Evolutionary conservation across 2,888 invertebrate genomes (phyloP), one percentile per base, ranked within the genome.

Genomic region (Drosophila dives): DNA sequence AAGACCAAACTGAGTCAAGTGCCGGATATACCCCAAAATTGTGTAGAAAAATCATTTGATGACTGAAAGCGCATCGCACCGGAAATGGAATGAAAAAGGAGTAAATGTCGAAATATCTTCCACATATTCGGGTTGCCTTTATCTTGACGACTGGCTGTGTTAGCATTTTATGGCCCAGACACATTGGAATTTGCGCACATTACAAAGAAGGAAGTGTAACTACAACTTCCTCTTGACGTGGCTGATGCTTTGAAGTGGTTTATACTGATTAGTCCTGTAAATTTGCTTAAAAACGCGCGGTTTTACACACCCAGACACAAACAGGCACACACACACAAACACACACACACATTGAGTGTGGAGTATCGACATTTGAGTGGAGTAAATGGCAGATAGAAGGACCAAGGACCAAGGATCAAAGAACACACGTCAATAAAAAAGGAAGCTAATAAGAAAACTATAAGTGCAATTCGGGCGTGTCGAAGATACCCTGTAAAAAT

Each of bases 201-300:
- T 75, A 75, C 74, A 85, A 86, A 81, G 71, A 75, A 72, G 78
- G 33, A 86, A 86, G 75, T 84, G 79, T 79, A 42, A 32, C 56
- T 73, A 67, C 63, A 50, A 33, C 56, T 60, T 59, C 50, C 49
- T 56, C 50, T 12, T 53, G 60, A 65, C 45, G 55, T 66, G 56
- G 83, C 72, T 61, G 48, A 56, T 76, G 80, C 90, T 86, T 85
- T 86, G 88, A 85, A 86, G 89, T 89, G 89, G 85, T 89, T 85
- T 85, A 77, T 82, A 77, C 83, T 88, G 90, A 88, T 90, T 88
- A 87, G 85, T 80, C 89, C 76, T 75, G 63, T 68, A 73, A 90
- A 88, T 88, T 82, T 77, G 76, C 86, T 80, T 76, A 75, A 90
- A 85, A 80, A 72, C 75, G 75, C 83, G 74, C 64, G 80, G 86